Base-by-base conservation (phyloP, 1,140 invertebrate species). In the Hirudo medicinalis region DNA sequence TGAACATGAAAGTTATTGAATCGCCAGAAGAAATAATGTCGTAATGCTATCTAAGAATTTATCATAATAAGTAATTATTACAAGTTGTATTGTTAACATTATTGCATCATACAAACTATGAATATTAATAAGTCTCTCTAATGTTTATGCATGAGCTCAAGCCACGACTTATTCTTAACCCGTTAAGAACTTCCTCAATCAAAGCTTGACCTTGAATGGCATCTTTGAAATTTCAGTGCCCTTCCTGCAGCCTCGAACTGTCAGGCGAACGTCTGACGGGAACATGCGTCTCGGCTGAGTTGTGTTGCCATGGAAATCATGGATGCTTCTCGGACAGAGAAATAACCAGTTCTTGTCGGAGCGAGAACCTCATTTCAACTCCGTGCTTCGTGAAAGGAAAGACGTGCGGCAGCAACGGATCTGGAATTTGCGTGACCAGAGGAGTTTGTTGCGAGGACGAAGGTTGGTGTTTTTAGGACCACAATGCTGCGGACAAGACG, bases 361-460 rank as follows among this genome's bases (percentile, higher is more conserved):
- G 11, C 19, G 57, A 63, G 29, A 63, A 63, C 19, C 22, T 63
- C 22, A 63, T 63, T 25, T 20, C 57, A 13, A 25, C 57, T 63
- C 57, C 57, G 29, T 63, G 57, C 29, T 22, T 63, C 57, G 22
- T 63, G 11, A 63, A 13, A 25, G 57, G 57, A 63, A 63, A 63
- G 20, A 63, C 8, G 2, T 63, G 57, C 29, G 57, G 57, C 9
- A n/a, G 19, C 8, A 13, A 11, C 20, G 57, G 29, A 49, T 49
- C 43, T 19, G 57, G 57, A 22, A 15, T 63, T n/a, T 63, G 57
- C 29, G 57, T 32, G 29, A 32, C 57, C 9, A 13, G 29, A 63
- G 57, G 57, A 8, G 57, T 63, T 13, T 63, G 57, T 32, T 63
- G 57, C 57, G 29, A 63, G 22, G 29, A 63, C 29, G 19, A 63